These are phyloP conservation scores for Tauraco hartlaubi DNA, from an alignment of 2,797 vertebrate species.

Conservation along the genomic window DNA sequence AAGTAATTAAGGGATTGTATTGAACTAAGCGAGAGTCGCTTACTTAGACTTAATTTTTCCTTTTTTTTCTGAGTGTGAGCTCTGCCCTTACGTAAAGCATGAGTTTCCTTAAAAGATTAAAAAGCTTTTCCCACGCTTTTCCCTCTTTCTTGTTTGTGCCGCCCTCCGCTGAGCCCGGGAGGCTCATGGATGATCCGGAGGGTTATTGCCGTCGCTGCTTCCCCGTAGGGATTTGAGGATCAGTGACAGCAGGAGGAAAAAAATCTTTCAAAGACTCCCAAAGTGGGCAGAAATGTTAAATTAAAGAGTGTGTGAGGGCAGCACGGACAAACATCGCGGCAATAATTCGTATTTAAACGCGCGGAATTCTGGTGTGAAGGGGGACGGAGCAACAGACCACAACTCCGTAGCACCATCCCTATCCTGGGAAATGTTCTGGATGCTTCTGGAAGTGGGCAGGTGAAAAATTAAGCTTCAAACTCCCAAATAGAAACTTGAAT, in stretches of 20 bases:
- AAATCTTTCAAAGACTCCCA: background rate
- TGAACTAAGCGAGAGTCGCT: background rate
- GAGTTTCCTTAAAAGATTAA: constrained; percentile 6
- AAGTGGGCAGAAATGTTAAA: background rate
- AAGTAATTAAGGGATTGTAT: constrained; percentile 71
- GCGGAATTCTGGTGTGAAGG: background rate
- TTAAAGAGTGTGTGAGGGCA: background rate
- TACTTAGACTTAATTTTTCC: constrained; percentile 14
- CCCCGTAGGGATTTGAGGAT: background rate
- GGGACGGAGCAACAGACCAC: background rate
- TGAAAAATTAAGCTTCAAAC: background rate
- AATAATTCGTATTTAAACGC: background rate
- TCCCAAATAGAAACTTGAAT: background rate
- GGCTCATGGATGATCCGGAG: background rate
- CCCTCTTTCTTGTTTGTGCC: constrained; percentile 15
- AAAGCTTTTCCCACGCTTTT: constrained; percentile 32
- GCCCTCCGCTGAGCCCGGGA: background rate
- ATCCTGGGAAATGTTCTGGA: background rate
- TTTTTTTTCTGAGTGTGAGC: background rate
- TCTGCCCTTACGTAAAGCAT: background rate
- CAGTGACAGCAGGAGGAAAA: background rate
- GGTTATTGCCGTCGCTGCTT: accelerated
- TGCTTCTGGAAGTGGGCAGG: background rate
- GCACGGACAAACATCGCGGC: background rate
- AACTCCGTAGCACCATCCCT: background rate